Conservation (phyloP, 2,797 vertebrate species). For the Micropoecilia bifurca region DNA sequence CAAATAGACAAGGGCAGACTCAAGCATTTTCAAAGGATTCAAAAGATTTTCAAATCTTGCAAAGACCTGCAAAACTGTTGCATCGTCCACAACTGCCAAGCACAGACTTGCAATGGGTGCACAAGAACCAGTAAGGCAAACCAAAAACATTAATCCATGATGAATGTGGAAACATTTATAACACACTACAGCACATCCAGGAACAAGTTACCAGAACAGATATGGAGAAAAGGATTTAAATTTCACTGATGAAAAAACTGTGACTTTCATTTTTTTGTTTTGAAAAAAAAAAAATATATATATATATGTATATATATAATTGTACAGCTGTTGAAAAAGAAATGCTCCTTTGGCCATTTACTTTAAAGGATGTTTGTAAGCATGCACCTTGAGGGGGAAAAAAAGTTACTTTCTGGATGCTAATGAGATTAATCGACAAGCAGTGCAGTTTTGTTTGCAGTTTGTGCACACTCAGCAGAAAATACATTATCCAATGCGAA, state of each 20-base stretch:
- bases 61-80: not conserved
- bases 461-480: not conserved
- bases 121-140: not conserved
- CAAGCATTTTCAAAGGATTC: not conserved
- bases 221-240: no score
- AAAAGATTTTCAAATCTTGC: not conserved
- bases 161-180: not conserved
- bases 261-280: no score
- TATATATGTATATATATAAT: no score
- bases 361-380: not conserved
- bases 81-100: not conserved
- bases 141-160: not conserved
- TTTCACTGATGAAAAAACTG: no score
- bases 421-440: not conserved
- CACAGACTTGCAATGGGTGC: not conserved
- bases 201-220: no score
- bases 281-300: not conserved
- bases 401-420: not conserved
- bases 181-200: not conserved
- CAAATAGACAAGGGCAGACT: not conserved
- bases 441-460: not conserved
- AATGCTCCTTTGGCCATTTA: not conserved
- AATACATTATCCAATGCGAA: not conserved
- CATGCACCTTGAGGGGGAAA: no score
- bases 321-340: not conserved